These are phyloP conservation scores for Atta cephalotes DNA, from an alignment of 1,140 invertebrate genomes.

Conservation along the genomic window DNA sequence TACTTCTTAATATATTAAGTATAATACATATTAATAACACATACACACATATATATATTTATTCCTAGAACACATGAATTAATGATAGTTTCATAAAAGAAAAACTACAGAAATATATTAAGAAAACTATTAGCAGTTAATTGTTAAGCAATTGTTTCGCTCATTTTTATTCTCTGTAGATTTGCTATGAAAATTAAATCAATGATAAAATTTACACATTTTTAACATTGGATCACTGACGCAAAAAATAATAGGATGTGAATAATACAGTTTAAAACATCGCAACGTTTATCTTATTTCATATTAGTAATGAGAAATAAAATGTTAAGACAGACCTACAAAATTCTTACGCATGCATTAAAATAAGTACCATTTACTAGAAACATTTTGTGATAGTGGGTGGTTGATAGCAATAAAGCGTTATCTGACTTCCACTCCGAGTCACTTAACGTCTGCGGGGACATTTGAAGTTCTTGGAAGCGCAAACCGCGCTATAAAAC, in stretches of 20 bases:
- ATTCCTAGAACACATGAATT: not conserved
- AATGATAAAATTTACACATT: not conserved
- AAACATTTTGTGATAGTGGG: constrained; percentile 34
- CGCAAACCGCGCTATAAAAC: constrained; percentile 76
- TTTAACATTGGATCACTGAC: not conserved
- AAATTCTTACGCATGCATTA: not conserved
- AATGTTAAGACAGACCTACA: not conserved
- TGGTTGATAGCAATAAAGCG: constrained; percentile 76
- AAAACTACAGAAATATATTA: not conserved
- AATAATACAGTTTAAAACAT: not conserved
- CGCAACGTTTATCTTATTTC: not conserved
- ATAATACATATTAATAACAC: no score
- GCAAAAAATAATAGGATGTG: not conserved
- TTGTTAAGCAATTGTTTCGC: not conserved
- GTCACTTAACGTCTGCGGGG: constrained; percentile 79
- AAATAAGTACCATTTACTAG: constrained; percentile 19
- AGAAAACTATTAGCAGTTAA: not conserved
- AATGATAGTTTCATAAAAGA: not conserved
- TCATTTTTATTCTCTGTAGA: not conserved
- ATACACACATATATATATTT: not conserved
- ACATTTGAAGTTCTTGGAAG: constrained; percentile 76
- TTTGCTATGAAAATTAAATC: not conserved
- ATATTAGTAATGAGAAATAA: not conserved
- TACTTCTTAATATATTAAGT: not conserved
- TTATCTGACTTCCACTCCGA: constrained; percentile 81